Evolutionary conservation across 2,888 invertebrate genomes (phyloP), one percentile per base, ranked within the genome.

Genomic region (Synanthedon andrenaeformis): DNA sequence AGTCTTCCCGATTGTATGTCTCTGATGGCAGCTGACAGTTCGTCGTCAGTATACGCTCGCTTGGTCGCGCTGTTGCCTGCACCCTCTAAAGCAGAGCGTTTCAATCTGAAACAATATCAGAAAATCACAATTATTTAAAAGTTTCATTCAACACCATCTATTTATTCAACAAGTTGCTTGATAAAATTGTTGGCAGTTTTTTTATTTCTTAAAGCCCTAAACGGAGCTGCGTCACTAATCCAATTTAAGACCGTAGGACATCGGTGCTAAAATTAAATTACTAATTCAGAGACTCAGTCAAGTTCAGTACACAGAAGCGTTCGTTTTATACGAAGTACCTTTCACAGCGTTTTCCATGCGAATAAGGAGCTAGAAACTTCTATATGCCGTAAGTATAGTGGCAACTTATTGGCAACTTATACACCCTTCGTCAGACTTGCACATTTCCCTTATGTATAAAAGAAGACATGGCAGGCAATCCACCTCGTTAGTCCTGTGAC

Each of bases 1-100:
- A 98, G 89, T 71, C 96, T 94, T 14, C 97, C 97, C 62, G 94
- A 94, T 79, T 96, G 94, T 73, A 98, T 97, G 82, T 98, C 98
- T 57, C 94, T 91, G 56, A 99, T 91, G n/a, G 98, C 98, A 42
- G 94, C 93, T 71, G 95, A 94, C 49, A 99, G 91, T 80, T 98
- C 98, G 67, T 96, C 96, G 66, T 98, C 97, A n/a, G 96, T 96
- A 89, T 99, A 99, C 53, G 94, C 92, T 62, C 95, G 91, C 61
- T 96, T 90, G 54, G 91, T 90, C 58, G 84, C 88, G 67, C 91
- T 89, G 61, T 90, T 91, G 53, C 73, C 63, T 4, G 72, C 66
- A 14, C 70, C 64, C 2, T 84, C 85, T 2, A 69, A 52, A 12
- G 64, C 72, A 0, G 73, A 60, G n/a, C 85, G 79, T 58, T 82